Evolutionary conservation across 2,113 vertebrate species (phyloP).

Genomic region (Sus scrofa): T2T-Sscrofa CM000815.6:90297001-90297500

Average conservation of each 20-base stretch:
- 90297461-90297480: background rate
- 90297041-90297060: no score
- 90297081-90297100: rapidly evolving
- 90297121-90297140: background rate
- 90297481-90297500: rapidly evolving
- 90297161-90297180: no score
- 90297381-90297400: background rate
- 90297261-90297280: background rate
- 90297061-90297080: rapidly evolving
- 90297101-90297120: no score
- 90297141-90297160: background rate
- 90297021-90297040: background rate
- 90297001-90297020: background rate
- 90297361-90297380: background rate
- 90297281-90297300: no score
- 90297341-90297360: rapidly evolving
- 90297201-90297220: background rate
- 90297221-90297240: no score
- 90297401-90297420: background rate
- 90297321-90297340: background rate
- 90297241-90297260: background rate
- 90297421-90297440: background rate
- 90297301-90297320: background rate
- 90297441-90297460: background rate
- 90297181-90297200: background rate